Base-by-base conservation (phyloP, 2,113 vertebrate genomes). In the Ursus arctos region DNA sequence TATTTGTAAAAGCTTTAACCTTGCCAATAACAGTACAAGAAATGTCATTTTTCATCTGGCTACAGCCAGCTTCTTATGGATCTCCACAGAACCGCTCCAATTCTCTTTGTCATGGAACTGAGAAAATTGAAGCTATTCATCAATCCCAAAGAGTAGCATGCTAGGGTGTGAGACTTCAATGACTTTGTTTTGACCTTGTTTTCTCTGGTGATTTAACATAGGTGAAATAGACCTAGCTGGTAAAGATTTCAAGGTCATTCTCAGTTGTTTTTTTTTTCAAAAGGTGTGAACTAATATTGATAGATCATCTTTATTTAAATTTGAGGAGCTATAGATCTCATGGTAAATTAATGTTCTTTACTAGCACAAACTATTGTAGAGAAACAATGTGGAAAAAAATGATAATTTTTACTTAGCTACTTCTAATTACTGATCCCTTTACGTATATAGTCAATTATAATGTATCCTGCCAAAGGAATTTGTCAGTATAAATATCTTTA, bases 51-150 rank as follows among this genome's bases (percentile, higher is more conserved):
- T 97, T 98, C 59, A 96, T 96, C 55, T 89, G 88, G 13, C 15
- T 89, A 80, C 33, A 74, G 49, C 0, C 6, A 97, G 94, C 18
- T 49, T 96, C 43, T 95, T 88, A 91, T 2, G n/a, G 72, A 94
- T 96, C 87, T 97, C 79, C 76, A 94, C 94, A 97, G 90, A 96
- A 98, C 89, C 91, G 28, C 12, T 97, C 26, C 79, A 96, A 94
- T 84, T 97, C 63, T 47, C 19, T 98, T 98, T 93, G 85, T 97
- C 93, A 91, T 85, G 63, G 95, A 98, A 84, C 57, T 88, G 69
- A 80, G 53, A 97, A 98, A 98, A 98, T 81, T 97, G 95, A 98
- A 98, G 28, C 33, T 98, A 97, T 98, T 97, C 1, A 96, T 98
- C 93, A 96, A 19, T 72, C 67, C 92, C 57, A 94, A 97, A 65